Conservation (phyloP, 2,113 vertebrate genomes). For the Pygoscelis antarcticus region DNA sequence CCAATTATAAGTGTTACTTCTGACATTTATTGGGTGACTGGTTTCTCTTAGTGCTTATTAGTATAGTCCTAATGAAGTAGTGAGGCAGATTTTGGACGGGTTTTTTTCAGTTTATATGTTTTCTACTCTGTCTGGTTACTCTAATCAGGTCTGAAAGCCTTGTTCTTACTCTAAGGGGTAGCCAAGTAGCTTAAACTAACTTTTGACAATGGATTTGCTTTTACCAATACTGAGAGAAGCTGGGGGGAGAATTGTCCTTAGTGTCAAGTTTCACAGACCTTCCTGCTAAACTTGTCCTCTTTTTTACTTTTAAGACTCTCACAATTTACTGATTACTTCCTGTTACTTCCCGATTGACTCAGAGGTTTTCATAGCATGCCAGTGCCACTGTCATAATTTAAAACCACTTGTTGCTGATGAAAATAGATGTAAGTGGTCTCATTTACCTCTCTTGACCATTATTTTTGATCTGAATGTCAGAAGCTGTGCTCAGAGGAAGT, state of each 20-base stretch:
- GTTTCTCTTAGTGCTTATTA: neutral
- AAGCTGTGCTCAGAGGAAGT: neutral
- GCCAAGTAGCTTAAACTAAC: neutral
- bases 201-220: neutral
- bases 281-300: neutral
- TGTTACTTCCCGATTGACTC: neutral
- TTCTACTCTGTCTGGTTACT: neutral
- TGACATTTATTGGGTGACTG: neutral
- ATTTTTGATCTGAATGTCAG: constrained; percentile 3
- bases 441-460: neutral
- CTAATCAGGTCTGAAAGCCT: neutral
- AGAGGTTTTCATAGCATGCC: neutral
- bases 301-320: neutral
- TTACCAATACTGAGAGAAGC: neutral
- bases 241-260: neutral
- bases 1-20: neutral
- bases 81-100: neutral
- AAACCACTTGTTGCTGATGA: constrained; percentile 36
- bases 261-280: neutral
- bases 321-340: neutral
- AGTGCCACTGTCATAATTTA: neutral
- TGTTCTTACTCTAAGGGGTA: neutral
- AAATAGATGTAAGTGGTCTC: constrained; percentile 14
- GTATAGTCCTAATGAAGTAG: neutral
- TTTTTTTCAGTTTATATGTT: neutral